Evolutionary conservation across 2,888 invertebrate genomes (phyloP), one percentile per base, ranked within the genome.

Genomic region (Scaptomyza reducta): DNA sequence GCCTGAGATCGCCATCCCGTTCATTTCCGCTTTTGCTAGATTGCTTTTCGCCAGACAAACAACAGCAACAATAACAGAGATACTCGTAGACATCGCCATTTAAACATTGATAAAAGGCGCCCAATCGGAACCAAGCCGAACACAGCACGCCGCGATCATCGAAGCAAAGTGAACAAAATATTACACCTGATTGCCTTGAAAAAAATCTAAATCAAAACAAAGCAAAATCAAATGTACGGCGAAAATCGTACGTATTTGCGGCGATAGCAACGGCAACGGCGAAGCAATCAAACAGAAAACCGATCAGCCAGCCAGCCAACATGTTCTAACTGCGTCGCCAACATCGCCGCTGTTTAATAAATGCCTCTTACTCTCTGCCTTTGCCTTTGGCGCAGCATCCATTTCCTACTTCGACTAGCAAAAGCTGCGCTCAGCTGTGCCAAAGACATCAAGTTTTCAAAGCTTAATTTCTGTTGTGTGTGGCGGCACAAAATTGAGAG

Each of bases 131-230:
- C 88, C 57, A 63, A 69, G 59, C 41, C 54, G 55, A 45, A 44
- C 40, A 40, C 40, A 41, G 42, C 40, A 38, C 40, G 45, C 54
- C 38, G 22, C 65, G 57, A 71, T 64, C 55, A 70, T 60, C 77
- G 59, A 41, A 13, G 58, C 59, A 58, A 60, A 57, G 54, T 57
- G 66, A 70, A 75, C 68, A 77, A 72, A 67, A 72, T 79, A 73
- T 86, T 82, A 74, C 84, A 84, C 84, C 88, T 84, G 87, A 84
- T 84, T 86, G 87, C 84, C 84, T 84, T 84, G 84, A 84, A 87
- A 84, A 87, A 84, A 78, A 61, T 65, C 68, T 44, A 80, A 77
- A 79, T 65, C 71, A 79, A 79, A 86, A 83, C 82, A 80, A 84
- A 74, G 77, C 68, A 62, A 67, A 81, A 73, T 62, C 84, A 79